Base-by-base conservation (phyloP, 2,888 invertebrate species). In the Mylabris sibirica region DNA sequence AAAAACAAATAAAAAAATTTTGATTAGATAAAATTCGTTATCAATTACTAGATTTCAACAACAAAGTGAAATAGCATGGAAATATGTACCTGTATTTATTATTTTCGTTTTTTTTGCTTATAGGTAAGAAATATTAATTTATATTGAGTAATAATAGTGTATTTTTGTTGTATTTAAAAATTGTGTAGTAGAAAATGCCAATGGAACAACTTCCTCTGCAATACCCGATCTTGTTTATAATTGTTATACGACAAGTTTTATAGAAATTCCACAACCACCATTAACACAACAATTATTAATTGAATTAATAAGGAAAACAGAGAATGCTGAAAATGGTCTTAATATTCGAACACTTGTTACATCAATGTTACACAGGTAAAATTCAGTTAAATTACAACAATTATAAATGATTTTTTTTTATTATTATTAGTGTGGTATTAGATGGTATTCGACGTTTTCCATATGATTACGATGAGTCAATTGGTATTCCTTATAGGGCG, bases 231-330 rank as follows among this genome's bases (percentile, higher is more conserved):
- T 88, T 70, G 83, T 92, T 53, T 78, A 86, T 70, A 85, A 87
- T 77, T 92, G 92, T 78, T 92, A 91, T 80, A 84, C 86, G 62
- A 84, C 85, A 41, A 86, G 87, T 22, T 87, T 86, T 1, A 86
- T 87, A 0, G 74, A 76, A 64, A 76, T 83, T 35, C 77, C 86
- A 22, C 83, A 84, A 60, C 86, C 89, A 30, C 91, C 91, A 0
- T 83, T 87, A 69, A 88, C 89, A 20, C 81, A 91, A 4, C 88
- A 88, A 72, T 85, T 89, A 0, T 84, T 90, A 64, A 83, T 91
- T 24, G 91, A 91, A 65, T 81, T 92, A 12, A 75, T 92, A 38
- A 86, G 88, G 75, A 90, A 90, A 82, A 81, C 91, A 65, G 92
- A 92, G 64, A 76, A 82, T 61, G 84, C 87, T 53, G 84, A 85